Base-by-base conservation (phyloP, 2,797 vertebrate genomes). In the Gadopsis marmoratus region DNA sequence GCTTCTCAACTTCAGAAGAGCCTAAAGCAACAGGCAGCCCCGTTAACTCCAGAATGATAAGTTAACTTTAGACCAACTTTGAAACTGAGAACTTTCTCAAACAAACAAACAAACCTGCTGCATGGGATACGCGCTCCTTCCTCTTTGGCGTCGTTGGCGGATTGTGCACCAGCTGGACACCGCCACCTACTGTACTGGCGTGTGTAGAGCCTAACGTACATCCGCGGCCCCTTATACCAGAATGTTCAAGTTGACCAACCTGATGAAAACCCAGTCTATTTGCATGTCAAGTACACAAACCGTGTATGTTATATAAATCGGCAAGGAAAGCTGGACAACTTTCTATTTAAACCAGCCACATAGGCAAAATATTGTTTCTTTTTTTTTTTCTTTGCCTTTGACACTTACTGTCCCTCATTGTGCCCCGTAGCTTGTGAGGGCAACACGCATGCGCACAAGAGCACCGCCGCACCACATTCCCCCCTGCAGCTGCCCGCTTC, bases 401-500 rank as follows among this genome's bases (percentile, higher is more conserved):
- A 55, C 3, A 0, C 13, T 23, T 59, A 4, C 54, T 91, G 87
- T 73, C 89, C 91, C 80, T 91, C 61, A 11, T 51, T 26, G 0
- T 12, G 63, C 33, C 12, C 91, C 90, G 88, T 94, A 8, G 4
- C 51, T n/a, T 23, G 3, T 33, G 11, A 51, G 13, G 0, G 41
- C 12, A 51, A 1, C 19, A 26, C 95, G 86, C 95, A 89, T 92
- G 95, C 94, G 93, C 91, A 85, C 0, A 86, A 9, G 19, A 10
- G 21, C 73, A 59, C 76, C 88, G 85, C 86, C 72, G 19, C 78
- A 93, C 81, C 87, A 87, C 92, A 93, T 96, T 96, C 93, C 94
- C 1, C 26, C 26, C 26, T 2, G 26, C 26, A 26, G 26, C 26
- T 26, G 26, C 26, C 93, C 94, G 94, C 94, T 88, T 93, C 78